phyloP scores from a whole-genome alignment of 2,797 vertebrate genomes.

The Craterocephalus amniculus region DNA sequence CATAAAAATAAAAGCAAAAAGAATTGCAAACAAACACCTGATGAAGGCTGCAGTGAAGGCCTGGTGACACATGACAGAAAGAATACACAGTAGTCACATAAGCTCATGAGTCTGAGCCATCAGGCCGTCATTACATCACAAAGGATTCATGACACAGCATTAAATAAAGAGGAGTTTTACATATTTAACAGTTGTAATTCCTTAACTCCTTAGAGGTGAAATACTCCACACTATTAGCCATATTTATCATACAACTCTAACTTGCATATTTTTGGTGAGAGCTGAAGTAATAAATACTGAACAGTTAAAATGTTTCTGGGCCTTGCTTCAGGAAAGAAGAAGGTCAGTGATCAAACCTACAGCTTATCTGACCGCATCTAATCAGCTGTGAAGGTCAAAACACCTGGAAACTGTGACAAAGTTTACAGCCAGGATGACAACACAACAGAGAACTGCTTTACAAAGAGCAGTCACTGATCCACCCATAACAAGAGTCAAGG shows the following conservation, averaged over 20 bases:
- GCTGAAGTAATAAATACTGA: not conserved
- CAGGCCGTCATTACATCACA: too few species aligned
- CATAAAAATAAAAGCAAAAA: not conserved
- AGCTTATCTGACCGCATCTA: constrained; percentile 34
- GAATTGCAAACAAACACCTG: not conserved
- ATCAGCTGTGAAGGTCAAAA: constrained; percentile 49
- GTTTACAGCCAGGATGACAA: not conserved
- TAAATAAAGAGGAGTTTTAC: not conserved
- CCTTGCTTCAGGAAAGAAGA: not conserved
- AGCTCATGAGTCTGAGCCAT: too few species aligned
- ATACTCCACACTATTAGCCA: not conserved
- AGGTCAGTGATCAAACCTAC: not conserved
- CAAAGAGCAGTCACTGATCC: not conserved
- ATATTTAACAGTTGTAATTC: not conserved
- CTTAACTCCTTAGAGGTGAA: not conserved
- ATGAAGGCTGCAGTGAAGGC: not conserved
- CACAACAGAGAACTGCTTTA: not conserved
- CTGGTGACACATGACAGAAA: not conserved
- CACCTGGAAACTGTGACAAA: not conserved
- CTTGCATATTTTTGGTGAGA: too few species aligned
- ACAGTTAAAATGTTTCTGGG: not conserved
- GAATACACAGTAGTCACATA: too few species aligned
- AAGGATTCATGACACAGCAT: too few species aligned
- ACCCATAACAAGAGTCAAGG: constrained; percentile 4
- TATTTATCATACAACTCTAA: too few species aligned